Evolutionary conservation across 2,797 vertebrate genomes (phyloP).

Genomic region (Lithobates sylvaticus): DNA sequence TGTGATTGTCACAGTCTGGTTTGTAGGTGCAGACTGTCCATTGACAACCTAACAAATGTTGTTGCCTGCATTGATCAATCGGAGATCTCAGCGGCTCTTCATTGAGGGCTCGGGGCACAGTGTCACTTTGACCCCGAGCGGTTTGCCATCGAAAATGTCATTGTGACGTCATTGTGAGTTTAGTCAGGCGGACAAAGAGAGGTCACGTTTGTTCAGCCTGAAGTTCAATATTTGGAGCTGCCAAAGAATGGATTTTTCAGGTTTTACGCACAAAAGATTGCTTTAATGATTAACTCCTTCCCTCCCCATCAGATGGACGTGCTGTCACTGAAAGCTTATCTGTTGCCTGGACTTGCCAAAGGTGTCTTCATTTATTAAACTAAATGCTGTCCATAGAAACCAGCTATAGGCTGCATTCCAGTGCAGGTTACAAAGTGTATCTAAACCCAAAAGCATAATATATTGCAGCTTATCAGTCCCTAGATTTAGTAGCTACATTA

Average conservation of each 20-base stretch:
- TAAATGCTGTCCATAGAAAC: background rate
- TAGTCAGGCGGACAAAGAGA: slow-evolving; percentile 5
- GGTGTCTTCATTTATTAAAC: background rate
- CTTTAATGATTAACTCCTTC: slow-evolving; percentile 38
- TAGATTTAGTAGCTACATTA: too few relatives aligned
- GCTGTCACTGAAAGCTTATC: background rate
- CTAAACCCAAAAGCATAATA: too few relatives aligned
- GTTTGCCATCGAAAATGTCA: background rate
- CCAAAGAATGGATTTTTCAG: slow-evolving; percentile 38
- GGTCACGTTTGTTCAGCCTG: slow-evolving; percentile 30
- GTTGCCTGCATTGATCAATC: background rate
- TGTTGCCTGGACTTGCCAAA: background rate
- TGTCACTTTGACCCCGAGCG: background rate
- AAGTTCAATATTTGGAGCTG: slow-evolving; percentile 17
- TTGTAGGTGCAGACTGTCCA: background rate
- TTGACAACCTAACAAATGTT: background rate
- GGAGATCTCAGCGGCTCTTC: background rate
- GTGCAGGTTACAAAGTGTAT: too few relatives aligned
- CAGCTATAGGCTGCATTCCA: too few relatives aligned
- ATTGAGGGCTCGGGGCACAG: background rate
- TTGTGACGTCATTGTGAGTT: background rate
- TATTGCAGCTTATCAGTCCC: too few relatives aligned
- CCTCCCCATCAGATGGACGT: background rate
- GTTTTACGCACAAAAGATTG: background rate
- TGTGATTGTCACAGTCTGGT: too few relatives aligned